Percentiles rank a stretch among this genome's conserved stretches.
phyloP scores from a whole-genome alignment of 2,113 vertebrate genomes.

The Myxocyprinus asiaticus region DNA sequence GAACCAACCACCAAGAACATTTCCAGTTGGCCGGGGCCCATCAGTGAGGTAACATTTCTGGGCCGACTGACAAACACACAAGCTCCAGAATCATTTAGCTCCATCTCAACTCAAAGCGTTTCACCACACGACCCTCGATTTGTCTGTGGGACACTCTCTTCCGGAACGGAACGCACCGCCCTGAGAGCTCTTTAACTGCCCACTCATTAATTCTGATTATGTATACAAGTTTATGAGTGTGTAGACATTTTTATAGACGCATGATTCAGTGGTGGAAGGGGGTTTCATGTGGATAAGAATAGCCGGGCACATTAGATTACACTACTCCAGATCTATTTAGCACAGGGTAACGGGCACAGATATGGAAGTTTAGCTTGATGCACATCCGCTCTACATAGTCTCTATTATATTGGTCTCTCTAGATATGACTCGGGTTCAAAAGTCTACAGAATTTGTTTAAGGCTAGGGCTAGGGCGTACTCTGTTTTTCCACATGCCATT shows the following conservation, averaged over 20 bases:
- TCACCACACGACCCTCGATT: constrained; percentile 18
- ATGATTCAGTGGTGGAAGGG: background rate
- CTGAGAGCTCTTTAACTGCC: too few species aligned
- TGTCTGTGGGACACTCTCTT: background rate
- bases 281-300: constrained; percentile 5
- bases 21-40: constrained; percentile 73
- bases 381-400: too few species aligned
- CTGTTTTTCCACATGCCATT: too few species aligned
- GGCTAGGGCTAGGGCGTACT: too few species aligned
- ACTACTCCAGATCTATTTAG: background rate
- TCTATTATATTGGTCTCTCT: too few species aligned
- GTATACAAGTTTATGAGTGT: constrained; percentile 9
- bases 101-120: constrained; percentile 57
- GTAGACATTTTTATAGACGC: constrained; percentile 12
- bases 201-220: constrained; percentile 39
- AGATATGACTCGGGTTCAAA: too few species aligned
- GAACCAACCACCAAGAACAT: constrained; percentile 58
- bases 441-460: too few species aligned
- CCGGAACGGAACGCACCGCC: background rate
- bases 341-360: too few species aligned
- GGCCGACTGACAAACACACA: constrained; percentile 63
- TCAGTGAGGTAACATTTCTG: constrained; percentile 68
- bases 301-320: background rate
- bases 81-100: constrained; percentile 48
- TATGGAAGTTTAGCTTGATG: too few species aligned